Evolutionary conservation across 2,113 vertebrate species (phyloP).

Genomic region (Paradoxurus hermaphroditus): DNA sequence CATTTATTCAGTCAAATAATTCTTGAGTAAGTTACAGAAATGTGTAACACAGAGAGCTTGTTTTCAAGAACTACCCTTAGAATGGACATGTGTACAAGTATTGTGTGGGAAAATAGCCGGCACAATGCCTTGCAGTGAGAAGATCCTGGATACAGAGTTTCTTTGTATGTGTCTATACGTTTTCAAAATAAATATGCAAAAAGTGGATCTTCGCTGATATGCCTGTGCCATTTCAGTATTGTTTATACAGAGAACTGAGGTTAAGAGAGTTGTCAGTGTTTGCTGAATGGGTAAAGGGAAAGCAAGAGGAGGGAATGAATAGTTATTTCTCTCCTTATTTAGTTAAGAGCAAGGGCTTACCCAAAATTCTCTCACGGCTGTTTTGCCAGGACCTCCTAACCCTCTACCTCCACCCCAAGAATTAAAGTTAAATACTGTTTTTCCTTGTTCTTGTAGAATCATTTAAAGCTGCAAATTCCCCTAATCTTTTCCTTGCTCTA

Average conservation of each 20-base stretch:
- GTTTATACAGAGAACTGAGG: not conserved
- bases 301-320: not conserved
- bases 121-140: conserved; percentile 56
- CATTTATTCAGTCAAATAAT: conserved; percentile 53
- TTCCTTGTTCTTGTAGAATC: not conserved
- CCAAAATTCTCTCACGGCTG: not conserved
- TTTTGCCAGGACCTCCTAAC: not conserved
- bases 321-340: not conserved
- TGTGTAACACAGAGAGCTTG: conserved; percentile 60
- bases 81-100: conserved; percentile 54
- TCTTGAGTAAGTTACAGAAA: conserved; percentile 54
- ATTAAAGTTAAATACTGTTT: not conserved
- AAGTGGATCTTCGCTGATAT: not conserved
- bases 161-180: conserved; percentile 56
- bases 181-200: conserved; percentile 52
- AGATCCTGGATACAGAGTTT: conserved; percentile 23
- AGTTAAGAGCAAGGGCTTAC: not conserved
- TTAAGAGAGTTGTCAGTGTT: not conserved
- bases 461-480: not conserved
- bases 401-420: not conserved
- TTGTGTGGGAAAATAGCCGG: conserved; percentile 13
- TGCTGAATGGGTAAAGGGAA: not conserved
- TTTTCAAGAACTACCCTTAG: conserved; percentile 49
- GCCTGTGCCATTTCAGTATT: not conserved
- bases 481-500: not conserved